A percentile compares a stretch with the other conserved stretches of the same genome.
Conservation (phyloP, 2,113 vertebrate species). For the Cottus gobio region DNA sequence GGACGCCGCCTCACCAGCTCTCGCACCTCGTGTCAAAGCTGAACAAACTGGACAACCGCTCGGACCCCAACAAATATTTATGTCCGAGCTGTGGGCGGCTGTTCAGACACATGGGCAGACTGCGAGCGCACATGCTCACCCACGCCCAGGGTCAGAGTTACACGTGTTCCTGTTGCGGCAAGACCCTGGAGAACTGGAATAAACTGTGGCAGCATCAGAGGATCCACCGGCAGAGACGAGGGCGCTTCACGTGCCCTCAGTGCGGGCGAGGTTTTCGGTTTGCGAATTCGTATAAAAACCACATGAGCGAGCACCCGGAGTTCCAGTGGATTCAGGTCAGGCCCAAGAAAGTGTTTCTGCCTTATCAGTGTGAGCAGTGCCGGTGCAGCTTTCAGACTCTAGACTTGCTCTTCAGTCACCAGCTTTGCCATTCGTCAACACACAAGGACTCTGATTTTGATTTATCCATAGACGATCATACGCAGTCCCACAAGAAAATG, state of each 20-base stretch:
- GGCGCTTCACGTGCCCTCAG: slow-evolving; percentile 80
- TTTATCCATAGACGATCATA: slow-evolving; percentile 34
- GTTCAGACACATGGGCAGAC: slow-evolving; percentile 81
- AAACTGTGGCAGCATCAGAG: slow-evolving; percentile 84
- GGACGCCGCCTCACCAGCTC: slow-evolving; percentile 29
- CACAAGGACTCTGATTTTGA: slow-evolving; percentile 48
- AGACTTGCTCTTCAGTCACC: slow-evolving; percentile 81
- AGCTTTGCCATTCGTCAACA: slow-evolving; percentile 73
- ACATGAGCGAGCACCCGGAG: slow-evolving; percentile 81
- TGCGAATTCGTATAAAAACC: slow-evolving; percentile 72
- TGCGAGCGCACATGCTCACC: slow-evolving; percentile 84
- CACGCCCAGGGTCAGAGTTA: slow-evolving; percentile 74
- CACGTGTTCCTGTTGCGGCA: slow-evolving; percentile 79
- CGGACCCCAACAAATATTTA: slow-evolving; percentile 82
- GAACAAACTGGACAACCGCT: slow-evolving; percentile 74
- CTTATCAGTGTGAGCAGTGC: slow-evolving; percentile 83
- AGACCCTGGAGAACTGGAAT: slow-evolving; percentile 78
- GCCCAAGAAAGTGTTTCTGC: slow-evolving; percentile 63
- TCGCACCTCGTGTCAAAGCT: slow-evolving; percentile 72
- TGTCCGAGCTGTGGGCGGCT: slow-evolving; percentile 81
- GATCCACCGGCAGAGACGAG: slow-evolving; percentile 77
- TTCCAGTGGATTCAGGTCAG: slow-evolving; percentile 67
- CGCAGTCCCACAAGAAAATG: slow-evolving; percentile 7
- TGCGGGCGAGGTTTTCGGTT: slow-evolving; percentile 82
- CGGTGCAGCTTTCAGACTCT: slow-evolving; percentile 76